phyloP scores from a whole-genome alignment of 2,797 vertebrate species.

The Morus bassanus region DNA sequence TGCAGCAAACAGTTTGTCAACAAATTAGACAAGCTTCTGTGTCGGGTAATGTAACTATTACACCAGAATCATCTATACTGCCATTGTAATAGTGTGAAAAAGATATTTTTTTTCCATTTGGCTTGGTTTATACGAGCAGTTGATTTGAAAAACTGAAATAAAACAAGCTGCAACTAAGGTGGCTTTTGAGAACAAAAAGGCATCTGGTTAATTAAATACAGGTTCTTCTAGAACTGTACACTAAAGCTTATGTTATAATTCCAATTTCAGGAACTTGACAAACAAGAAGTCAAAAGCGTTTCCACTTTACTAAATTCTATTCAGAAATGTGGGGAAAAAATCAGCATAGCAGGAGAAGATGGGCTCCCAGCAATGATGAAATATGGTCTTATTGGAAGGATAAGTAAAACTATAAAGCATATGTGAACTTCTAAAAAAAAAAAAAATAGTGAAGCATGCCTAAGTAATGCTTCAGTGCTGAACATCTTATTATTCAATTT shows the following conservation, averaged over 20 bases:
- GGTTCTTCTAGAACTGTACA: neutral
- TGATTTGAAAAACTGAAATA: neutral
- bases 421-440: neutral
- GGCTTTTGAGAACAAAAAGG: neutral
- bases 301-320: constrained; percentile 79
- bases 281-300: constrained; percentile 74
- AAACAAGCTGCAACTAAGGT: neutral
- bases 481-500: neutral
- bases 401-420: constrained; percentile 79
- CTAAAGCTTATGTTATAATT: constrained; percentile 24
- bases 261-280: constrained; percentile 82
- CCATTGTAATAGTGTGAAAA: neutral
- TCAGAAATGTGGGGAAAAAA: constrained; percentile 79
- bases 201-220: neutral
- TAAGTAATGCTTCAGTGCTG: neutral
- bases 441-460: neutral
- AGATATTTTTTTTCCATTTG: neutral
- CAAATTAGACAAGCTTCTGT: constrained; percentile 88
- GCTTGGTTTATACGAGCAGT: neutral
- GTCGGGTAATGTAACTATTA: constrained; percentile 75
- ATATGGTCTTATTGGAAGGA: constrained; percentile 88
- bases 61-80: neutral
- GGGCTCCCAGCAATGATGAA: constrained; percentile 81
- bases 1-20: constrained; percentile 87
- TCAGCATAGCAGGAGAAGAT: constrained; percentile 77